These are phyloP conservation scores for Notiomystis cincta DNA, from an alignment of 2,113 vertebrate species.

Conservation along the genomic window DNA sequence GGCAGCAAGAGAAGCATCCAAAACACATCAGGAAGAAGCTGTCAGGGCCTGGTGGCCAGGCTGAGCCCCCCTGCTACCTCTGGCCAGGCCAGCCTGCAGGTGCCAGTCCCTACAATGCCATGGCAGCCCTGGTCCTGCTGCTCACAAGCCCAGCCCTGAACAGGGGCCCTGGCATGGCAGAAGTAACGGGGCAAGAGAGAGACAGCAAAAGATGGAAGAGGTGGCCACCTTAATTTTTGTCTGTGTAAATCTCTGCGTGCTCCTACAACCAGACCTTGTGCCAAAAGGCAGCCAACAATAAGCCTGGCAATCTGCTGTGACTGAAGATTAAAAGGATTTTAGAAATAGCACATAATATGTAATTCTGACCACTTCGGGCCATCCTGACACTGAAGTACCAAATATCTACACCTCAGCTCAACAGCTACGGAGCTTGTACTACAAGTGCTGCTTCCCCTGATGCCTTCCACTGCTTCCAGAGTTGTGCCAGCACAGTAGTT, in stretches of 20 bases:
- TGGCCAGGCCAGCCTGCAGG: background rate
- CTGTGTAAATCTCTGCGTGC: background rate
- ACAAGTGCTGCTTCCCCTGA: background rate
- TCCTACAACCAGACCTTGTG: accelerated
- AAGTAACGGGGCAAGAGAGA: accelerated
- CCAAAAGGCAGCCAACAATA: background rate
- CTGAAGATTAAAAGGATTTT: background rate
- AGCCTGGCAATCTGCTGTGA: accelerated
- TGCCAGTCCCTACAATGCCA: background rate
- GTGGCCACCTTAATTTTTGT: background rate
- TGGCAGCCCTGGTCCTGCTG: background rate
- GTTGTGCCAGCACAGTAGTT: background rate
- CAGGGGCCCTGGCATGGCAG: accelerated
- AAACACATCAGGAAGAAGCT: background rate
- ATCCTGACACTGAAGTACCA: background rate
- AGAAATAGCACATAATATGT: background rate
- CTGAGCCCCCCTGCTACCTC: background rate
- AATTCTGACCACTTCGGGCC: background rate
- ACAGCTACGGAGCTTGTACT: background rate
- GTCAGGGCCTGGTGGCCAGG: background rate
- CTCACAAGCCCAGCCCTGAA: accelerated
- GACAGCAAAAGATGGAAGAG: background rate
- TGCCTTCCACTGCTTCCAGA: background rate
- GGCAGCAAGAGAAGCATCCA: background rate
- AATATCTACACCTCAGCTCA: background rate